Conservation (phyloP, 2,888 invertebrate species). For the Ichneumon xanthorius region DNA sequence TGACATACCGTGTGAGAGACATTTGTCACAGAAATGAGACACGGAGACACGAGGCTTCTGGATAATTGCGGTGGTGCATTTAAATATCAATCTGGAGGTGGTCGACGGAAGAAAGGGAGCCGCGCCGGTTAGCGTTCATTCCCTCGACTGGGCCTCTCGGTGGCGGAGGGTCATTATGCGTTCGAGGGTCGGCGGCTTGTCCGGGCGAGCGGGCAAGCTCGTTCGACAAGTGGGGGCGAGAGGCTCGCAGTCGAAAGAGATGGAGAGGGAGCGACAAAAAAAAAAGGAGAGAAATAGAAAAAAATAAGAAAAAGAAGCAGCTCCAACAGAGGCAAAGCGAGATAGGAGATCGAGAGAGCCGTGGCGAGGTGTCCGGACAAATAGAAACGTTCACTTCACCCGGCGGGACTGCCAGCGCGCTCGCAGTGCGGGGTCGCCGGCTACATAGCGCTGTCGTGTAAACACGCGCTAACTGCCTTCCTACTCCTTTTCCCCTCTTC, state of each 20-base stretch:
- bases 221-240: conserved; percentile 31
- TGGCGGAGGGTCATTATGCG: conserved; percentile 73
- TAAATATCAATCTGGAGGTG: conserved; percentile 76
- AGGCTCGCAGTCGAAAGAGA: not conserved
- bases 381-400: conserved; percentile 81
- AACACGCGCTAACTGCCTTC: conserved; percentile 84
- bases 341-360: conserved; percentile 50
- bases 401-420: conserved; percentile 68
- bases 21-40: conserved; percentile 18
- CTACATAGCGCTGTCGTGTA: conserved; percentile 84
- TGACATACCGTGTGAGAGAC: conserved; percentile 3
- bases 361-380: conserved; percentile 79
- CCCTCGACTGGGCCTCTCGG: conserved; percentile 57
- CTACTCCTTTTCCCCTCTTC: conserved; percentile 56
- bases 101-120: conserved; percentile 40
- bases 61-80: conserved; percentile 74
- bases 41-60: conserved; percentile 66
- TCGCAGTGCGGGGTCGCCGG: conserved; percentile 80
- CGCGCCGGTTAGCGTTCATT: conserved; percentile 62
- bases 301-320: conserved; percentile 33
- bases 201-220: conserved; percentile 51
- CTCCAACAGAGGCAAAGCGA: conserved; percentile 58
- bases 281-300: conserved; percentile 1
- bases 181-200: conserved; percentile 67
- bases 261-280: not conserved